phyloP scores from a whole-genome alignment of 2,113 vertebrate genomes.

The Formicarius rufipectus region DNA sequence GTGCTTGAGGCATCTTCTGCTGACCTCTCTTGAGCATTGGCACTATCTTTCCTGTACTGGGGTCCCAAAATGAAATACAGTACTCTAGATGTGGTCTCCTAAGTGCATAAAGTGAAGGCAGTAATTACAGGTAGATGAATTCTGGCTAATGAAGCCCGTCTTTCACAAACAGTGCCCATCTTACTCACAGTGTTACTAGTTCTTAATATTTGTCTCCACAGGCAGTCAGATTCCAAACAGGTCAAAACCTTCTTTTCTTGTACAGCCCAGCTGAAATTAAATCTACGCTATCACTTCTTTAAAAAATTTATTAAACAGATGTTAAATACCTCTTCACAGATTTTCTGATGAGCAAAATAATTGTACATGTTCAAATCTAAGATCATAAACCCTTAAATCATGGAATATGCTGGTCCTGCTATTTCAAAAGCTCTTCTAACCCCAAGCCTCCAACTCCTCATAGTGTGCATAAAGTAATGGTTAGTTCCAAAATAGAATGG shows the following conservation, averaged over 20 bases:
- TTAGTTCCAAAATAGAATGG: not conserved
- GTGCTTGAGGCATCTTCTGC: not conserved
- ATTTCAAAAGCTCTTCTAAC: not conserved
- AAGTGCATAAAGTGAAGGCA: not conserved
- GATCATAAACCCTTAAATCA: not conserved
- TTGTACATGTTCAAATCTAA: not conserved
- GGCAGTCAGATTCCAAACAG: not conserved
- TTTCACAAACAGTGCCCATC: not conserved
- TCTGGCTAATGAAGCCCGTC: not conserved
- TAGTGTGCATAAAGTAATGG: accelerated
- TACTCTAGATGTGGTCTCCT: not conserved
- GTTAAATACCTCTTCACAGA: not conserved
- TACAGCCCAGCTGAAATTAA: not conserved
- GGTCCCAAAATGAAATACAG: not conserved
- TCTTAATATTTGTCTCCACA: not conserved
- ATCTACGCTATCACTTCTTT: not conserved
- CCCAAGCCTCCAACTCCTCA: not conserved
- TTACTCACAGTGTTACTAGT: not conserved
- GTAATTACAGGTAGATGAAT: not conserved
- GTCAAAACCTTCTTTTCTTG: not conserved
- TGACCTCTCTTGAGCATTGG: not conserved
- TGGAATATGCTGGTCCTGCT: not conserved
- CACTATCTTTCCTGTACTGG: not conserved
- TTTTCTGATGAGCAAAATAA: not conserved
- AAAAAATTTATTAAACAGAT: not conserved